Evolutionary conservation across 2,113 vertebrate species (phyloP), one percentile per base, ranked within the genome.

Genomic region (Brevimyrus niger): DNA sequence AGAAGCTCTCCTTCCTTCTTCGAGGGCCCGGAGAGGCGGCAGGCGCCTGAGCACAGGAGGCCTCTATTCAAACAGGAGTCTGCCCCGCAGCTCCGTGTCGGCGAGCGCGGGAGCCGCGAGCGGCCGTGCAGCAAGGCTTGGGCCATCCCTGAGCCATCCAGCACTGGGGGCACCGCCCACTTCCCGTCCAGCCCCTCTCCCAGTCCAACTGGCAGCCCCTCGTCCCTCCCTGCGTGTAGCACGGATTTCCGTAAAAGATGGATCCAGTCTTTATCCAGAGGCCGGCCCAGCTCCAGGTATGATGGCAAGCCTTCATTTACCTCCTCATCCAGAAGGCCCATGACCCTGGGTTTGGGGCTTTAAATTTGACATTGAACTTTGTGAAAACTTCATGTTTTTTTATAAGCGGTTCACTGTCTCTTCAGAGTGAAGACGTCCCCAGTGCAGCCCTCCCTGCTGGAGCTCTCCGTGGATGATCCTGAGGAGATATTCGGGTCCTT

Each of bases 401-500:
- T 82, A 35, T 61, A 50, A 27, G 19, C 46, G 23, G 65, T 53
- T 58, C 86, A 17, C 87, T 44, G 23, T 87, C 15, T 80, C 86
- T 17, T 61, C 46, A 92, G 92, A 92, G 42, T 69, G 86, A 91
- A 88, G 44, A 88, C 88, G 7, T 55, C 89, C 23, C 87, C 91
- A 15, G 88, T 89, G 87, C 65, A 86, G 11, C 55, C 88, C 53
- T 86, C 90, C 35, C 91, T 91, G 51, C 88, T 53, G 48, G 93
- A 94, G 51, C 90, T 86, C 88, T 91, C 87, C 0, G 91, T 92
- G 89, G 93, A 93, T 46, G 94, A 95, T 84, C 88, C 89, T 0
- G 85, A 58, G 61, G 90, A 90, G 17, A 13, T 87, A n/a, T 19
- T 85, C 17, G 1, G 90, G 48, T 89, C 91, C 11, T 87, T 76